Evolutionary conservation across 2,888 invertebrate genomes (phyloP), one percentile per base, ranked within the genome.

Genomic region (Phengaris arion): DNA sequence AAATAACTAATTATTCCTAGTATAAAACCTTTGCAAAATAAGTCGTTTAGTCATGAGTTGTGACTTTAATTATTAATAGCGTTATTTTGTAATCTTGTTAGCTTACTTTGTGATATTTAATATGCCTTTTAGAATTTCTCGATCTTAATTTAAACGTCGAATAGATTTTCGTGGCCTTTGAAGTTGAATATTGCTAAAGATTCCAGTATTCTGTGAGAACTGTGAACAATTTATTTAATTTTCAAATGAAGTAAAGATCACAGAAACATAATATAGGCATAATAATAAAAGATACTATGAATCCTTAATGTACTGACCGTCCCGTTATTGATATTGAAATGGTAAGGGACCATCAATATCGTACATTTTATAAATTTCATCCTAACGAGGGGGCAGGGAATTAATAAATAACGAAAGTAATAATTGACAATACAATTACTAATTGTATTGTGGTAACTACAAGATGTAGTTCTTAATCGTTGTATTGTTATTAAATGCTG

Each of bases 81-180:
- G 45, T 64, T 64, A 6, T 6, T 52, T 12, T 52, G 10, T 64
- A 64, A 64, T 64, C 59, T 64, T 6, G 64, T 64, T 64, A 6
- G 35, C 12, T 64, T 45, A 6, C 12, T 64, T 64, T 64, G 59
- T 59, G 64, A 64, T 64, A 64, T 64, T 45, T 13, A 13, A 64
- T 64, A 64, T 64, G 64, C 64, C 35, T 64, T 64, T 64, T 12
- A 64, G 64, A 35, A 64, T 64, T 64, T 64, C 59, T 64, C 59
- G 59, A 22, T 64, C 9, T 10, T 64, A 35, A 64, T 64, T 64
- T 6, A 64, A 64, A 64, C 59, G 12, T 45, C 6, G 6, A 35
- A 64, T 35, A 64, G 35, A 35, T 64, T 64, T 64, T 64, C 35
- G 35, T 64, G 15, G 35, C 59, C 59, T 64, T 64, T 64, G 64